Conservation (phyloP, 1,140 invertebrate species). For the Zaprionus ornatus region DNA sequence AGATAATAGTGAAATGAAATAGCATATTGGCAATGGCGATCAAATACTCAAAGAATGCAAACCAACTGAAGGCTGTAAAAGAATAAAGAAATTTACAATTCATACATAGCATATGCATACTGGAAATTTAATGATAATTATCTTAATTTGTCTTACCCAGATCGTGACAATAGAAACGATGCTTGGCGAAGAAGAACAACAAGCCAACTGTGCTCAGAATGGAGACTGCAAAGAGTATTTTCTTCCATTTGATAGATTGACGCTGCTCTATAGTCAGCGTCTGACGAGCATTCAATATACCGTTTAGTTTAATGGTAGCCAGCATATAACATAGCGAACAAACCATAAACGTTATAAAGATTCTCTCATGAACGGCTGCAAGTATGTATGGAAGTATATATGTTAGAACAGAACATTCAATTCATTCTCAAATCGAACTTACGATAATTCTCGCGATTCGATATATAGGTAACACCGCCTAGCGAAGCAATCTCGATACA, state of each 20-base stretch:
- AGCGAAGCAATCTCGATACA: constrained; percentile 92
- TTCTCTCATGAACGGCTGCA: constrained; percentile 95
- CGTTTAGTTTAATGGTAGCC: constrained; percentile 79
- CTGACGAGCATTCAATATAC: constrained; percentile 81
- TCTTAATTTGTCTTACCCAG: constrained; percentile 86
- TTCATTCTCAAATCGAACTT: constrained; percentile 83
- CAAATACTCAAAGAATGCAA: constrained; percentile 95
- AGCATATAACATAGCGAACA: constrained; percentile 94
- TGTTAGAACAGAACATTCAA: not conserved
- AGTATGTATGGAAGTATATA: constrained; percentile 65
- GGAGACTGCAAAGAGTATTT: constrained; percentile 90
- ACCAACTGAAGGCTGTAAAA: constrained; percentile 95
- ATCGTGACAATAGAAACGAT: constrained; percentile 93
- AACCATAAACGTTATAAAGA: constrained; percentile 96
- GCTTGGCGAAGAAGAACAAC: constrained; percentile 93
- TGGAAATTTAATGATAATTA: no score
- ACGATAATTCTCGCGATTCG: constrained; percentile 97
- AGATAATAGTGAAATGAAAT: constrained; percentile 93
- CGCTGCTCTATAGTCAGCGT: constrained; percentile 74
- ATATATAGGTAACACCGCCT: constrained; percentile 95
- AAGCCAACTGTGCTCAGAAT: constrained; percentile 91
- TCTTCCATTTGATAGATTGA: constrained; percentile 87
- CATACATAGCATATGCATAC: not conserved
- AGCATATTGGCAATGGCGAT: constrained; percentile 96
- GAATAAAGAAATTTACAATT: constrained; percentile 46